These are phyloP conservation scores for Atethmia centrago DNA, from an alignment of 2,888 invertebrate genomes.

Conservation along the genomic window DNA sequence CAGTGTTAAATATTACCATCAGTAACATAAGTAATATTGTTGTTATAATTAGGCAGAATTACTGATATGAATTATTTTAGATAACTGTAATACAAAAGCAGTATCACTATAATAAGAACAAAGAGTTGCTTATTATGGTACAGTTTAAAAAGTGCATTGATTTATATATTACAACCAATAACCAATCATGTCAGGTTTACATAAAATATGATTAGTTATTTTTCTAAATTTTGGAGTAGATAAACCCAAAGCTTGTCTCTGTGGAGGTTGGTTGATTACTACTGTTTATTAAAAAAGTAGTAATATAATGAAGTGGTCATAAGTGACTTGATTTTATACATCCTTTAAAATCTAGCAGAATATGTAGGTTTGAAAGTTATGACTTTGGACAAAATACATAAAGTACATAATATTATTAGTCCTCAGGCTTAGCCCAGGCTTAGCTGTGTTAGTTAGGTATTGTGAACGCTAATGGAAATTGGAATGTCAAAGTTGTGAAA, in stretches of 20 bases:
- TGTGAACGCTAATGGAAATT: slow-evolving; percentile 41
- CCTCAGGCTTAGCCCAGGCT: neutral
- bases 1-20: slow-evolving; percentile 4
- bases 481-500: slow-evolving; percentile 54
- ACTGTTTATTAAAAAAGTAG: neutral
- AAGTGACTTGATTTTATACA: neutral
- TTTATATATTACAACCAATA: neutral
- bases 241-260: neutral
- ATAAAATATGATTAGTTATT: neutral
- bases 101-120: slow-evolving; percentile 7
- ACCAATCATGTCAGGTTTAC: neutral
- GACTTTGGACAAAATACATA: neutral
- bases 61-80: slow-evolving; percentile 21
- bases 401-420: neutral
- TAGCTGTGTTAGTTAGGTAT: neutral
- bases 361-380: neutral
- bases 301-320: neutral
- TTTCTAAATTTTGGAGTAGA: neutral
- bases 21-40: neutral
- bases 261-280: neutral
- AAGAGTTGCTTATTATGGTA: slow-evolving; percentile 7
- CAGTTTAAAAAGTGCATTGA: slow-evolving; percentile 1
- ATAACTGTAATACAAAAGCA: slow-evolving; percentile 12
- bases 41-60: slow-evolving; percentile 15
- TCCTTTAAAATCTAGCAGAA: neutral